phyloP scores from a whole-genome alignment of 37 sponge, comb jelly and placozoan genomes.

The Spongia lamella region DNA sequence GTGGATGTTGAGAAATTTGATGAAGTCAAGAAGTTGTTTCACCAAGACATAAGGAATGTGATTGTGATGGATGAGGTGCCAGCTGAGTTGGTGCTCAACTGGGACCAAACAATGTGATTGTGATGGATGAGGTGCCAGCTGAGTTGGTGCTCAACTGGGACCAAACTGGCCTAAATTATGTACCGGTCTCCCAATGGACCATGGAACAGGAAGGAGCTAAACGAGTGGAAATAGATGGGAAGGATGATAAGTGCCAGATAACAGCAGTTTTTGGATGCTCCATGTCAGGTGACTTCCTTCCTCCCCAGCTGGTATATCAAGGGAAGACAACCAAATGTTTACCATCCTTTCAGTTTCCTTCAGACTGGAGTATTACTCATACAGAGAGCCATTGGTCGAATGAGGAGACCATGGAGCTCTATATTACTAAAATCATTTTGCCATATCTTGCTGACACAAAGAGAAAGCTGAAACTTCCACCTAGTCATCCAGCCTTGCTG shows the following conservation, averaged over 20 bases:
- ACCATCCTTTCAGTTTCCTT: constrained; percentile 28
- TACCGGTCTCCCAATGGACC: neutral
- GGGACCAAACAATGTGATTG: constrained; percentile 10
- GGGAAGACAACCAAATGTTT: constrained; percentile 11
- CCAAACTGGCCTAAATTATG: constrained; percentile 19
- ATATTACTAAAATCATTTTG: too few species aligned
- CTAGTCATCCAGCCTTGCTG: constrained; percentile 3
- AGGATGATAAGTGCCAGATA: constrained; percentile 12
- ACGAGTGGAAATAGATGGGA: neutral
- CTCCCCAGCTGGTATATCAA: constrained; percentile 14
- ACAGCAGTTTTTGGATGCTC: constrained; percentile 6
- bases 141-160: constrained; percentile 10
- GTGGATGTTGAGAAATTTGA: neutral
- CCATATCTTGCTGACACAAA: too few species aligned
- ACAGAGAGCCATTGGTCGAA: too few species aligned
- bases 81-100: constrained; percentile 4
- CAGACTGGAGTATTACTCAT: neutral
- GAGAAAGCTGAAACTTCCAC: too few species aligned
- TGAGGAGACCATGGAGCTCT: too few species aligned
- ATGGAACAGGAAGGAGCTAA: neutral
- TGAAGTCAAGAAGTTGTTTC: constrained; percentile 14
- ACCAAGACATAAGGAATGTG: neutral
- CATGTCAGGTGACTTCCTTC: constrained; percentile 4
- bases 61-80: constrained; percentile 1
- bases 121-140: neutral